Base-by-base conservation (phyloP, 1,140 invertebrate species). In the Caenorhabditis remanei region DNA sequence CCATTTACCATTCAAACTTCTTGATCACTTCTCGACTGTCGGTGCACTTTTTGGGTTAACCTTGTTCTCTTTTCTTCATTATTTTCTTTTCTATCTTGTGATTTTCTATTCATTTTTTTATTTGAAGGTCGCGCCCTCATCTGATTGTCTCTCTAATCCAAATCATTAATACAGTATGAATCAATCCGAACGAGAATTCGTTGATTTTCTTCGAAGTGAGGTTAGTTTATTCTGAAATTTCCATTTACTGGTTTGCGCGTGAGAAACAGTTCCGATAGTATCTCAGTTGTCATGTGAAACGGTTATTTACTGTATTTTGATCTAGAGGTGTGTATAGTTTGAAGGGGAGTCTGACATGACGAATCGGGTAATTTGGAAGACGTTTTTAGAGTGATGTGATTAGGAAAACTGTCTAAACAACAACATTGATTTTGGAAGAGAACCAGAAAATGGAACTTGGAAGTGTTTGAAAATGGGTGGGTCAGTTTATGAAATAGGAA, bases 141-240 rank as follows among this genome's bases (percentile, higher is more conserved):
- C 67, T 75, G 67, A 46, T 46, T 75, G 14, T 46, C 24, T 48
- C 46, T 9, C 61, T 65, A 40, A 71, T 71, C 65, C 65, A 19
- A 71, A 43, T 71, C 61, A 8, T 63, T 32, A 21, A 71, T 71
- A 50, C 40, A 79, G 5, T 79, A 79, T 79, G 71, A 86, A 46
- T 56, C 43, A 71, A 56, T 40, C 67, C 40, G 85, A 86, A 41
- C 85, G 85, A 40, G 67, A 86, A 55, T 71, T 56, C 46, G 61
- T 86, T 79, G 67, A 86, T 53, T 79, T 55, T 79, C 67, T 86
- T 9, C 63, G 85, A n/a, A 19, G 19, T 14, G 48, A 86, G 85
- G 85, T 86, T n/a, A 9, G 67, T 56, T 82, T 41, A 40, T 40
- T 32, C 32, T 1, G 32, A 32, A 32, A 41, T 55, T 79, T 56